Evolutionary conservation across 2,113 vertebrate species (phyloP), one percentile per base, ranked within the genome.

Genomic region (Rana temporaria): DNA sequence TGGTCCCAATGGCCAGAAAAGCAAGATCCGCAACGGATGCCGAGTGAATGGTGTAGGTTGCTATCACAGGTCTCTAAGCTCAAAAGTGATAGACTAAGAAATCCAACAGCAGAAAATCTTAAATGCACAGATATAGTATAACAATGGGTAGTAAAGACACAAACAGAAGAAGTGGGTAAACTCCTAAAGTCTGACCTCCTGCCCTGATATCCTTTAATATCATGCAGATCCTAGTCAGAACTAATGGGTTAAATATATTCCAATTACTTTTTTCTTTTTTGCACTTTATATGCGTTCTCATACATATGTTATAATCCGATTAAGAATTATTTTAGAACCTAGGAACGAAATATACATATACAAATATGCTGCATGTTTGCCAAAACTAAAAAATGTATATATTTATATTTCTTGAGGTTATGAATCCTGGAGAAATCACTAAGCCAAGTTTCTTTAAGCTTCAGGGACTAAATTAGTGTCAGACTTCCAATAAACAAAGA

Each of bases 381-480:
- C 67, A 80, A n/a, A 70, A 1, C 34, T 62, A 62, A 32, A 32
- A 57, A 56, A 67, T 57, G 52, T 78, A 80, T 59, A 80, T 80
- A 57, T 80, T 70, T 80, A 62, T 60, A 70, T 60, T 80, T 60
- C n/a, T 42, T 70, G 66, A 80, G 78, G 66, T 80, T 80, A 80
- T 80, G 34, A 57, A 80, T 80, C 68, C 78, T 70, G 16, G 26
- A 26, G 32, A 32, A 70, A 70, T 62, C 20, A 30, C 14, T 26
- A 42, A 62, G 78, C 78, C 78, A 80, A 80, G 78, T 80, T 80
- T 69, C 53, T 80, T 71, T 38, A 16, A 62, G 78, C 78, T 52
- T 70, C 78, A 69, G 66, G 67, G 78, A 70, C 78, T 80, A 80
- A 80, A 80, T 80, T 71, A 70, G 78, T 80, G 78, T 80, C 78